Conservation (phyloP, 2,113 vertebrate species). For the Sigmodon hispidus region DNA sequence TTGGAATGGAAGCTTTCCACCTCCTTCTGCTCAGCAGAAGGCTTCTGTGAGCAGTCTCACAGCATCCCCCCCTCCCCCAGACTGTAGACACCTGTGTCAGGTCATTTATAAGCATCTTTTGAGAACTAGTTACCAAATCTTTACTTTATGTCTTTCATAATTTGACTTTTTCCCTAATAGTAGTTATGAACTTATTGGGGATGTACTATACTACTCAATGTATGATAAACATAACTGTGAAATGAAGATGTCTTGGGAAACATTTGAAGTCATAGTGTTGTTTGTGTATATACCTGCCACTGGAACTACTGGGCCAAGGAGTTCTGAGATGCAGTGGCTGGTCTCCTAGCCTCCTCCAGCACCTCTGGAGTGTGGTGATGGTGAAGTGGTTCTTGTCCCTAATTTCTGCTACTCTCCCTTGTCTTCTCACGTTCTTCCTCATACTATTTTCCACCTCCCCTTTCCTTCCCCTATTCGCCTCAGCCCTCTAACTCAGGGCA, state of each 20-base stretch:
- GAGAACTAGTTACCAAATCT: neutral
- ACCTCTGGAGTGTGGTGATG: neutral
- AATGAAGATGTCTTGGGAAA: neutral
- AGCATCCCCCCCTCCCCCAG: neutral
- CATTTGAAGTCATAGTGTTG: neutral
- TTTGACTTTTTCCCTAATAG: conserved; percentile 8
- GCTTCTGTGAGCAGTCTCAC: neutral
- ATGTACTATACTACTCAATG: neutral
- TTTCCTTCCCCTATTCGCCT: neutral
- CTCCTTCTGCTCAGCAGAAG: conserved; percentile 52
- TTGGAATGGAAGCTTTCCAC: conserved; percentile 62
- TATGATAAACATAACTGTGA: neutral
- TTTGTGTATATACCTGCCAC: neutral
- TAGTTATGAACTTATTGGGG: neutral
- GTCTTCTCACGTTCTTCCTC: neutral
- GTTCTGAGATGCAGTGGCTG: neutral
- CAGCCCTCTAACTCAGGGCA: neutral
- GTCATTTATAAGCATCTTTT: neutral
- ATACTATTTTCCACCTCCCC: neutral
- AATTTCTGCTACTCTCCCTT: neutral
- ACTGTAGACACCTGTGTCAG: neutral
- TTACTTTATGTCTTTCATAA: neutral
- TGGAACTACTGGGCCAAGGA: neutral
- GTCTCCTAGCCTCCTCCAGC: neutral
- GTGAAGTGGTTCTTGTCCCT: neutral